Conservation (phyloP, 2,113 vertebrate species). For the Connochaetes taurinus region DNA sequence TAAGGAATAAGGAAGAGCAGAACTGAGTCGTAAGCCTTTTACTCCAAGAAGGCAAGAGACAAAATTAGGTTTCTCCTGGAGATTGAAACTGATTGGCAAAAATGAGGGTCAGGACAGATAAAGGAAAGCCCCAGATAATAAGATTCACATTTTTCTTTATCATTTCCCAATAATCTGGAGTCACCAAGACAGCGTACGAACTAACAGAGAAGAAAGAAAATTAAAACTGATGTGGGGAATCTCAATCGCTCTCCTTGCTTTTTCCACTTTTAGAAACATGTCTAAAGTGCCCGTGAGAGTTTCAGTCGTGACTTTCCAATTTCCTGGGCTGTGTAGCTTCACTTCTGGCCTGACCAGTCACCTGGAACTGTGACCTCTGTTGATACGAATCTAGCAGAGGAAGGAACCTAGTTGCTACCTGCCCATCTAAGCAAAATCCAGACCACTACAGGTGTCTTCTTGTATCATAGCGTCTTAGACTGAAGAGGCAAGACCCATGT, state of each 20-base stretch:
- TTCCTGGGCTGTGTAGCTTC: background rate
- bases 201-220: constrained; percentile 25
- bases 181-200: background rate
- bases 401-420: background rate
- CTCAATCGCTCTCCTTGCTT: background rate
- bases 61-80: constrained; percentile 39
- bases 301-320: background rate
- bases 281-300: background rate
- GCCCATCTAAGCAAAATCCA: background rate
- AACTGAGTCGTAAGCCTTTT: background rate
- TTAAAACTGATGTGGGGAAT: background rate
- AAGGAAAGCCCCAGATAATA: constrained; percentile 42
- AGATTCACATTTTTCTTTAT: constrained; percentile 42
- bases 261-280: background rate
- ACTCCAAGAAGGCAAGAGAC: background rate
- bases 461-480: background rate
- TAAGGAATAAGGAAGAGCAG: background rate
- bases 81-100: background rate
- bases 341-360: background rate
- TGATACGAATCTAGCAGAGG: background rate
- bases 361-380: background rate
- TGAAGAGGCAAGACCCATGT: background rate
- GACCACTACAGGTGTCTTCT: background rate
- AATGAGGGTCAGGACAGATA: constrained; percentile 17
- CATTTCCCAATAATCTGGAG: background rate